Conservation (phyloP, 1,140 invertebrate genomes). For the Littorina saxatilis region DNA sequence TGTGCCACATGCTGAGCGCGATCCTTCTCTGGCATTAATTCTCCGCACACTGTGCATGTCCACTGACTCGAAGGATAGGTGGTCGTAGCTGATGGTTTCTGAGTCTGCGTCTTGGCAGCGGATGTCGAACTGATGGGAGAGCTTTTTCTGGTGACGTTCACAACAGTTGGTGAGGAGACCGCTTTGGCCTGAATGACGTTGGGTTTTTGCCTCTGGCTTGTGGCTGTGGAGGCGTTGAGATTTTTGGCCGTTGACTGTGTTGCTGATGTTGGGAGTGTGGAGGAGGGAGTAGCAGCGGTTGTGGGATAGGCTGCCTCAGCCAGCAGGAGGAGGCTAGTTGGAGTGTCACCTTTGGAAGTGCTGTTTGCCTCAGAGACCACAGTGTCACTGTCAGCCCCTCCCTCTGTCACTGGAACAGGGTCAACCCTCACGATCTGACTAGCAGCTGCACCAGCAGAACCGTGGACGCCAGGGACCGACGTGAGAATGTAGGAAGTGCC, state of each 20-base stretch:
- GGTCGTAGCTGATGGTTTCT: too few species aligned
- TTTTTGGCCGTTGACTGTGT: background rate
- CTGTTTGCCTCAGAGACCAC: background rate
- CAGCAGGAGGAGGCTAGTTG: conserved; percentile 28
- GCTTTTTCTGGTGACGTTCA: background rate
- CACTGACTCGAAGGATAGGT: background rate
- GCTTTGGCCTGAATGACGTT: background rate
- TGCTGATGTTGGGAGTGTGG: background rate
- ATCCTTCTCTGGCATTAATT: background rate
- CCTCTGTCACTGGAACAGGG: background rate
- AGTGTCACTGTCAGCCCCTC: background rate
- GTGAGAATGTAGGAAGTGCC: background rate
- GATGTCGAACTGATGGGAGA: background rate
- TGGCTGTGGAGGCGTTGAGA: background rate
- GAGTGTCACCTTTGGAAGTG: background rate
- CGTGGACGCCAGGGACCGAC: background rate
- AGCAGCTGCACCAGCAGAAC: background rate
- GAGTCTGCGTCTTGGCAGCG: too few species aligned
- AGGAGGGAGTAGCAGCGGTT: background rate
- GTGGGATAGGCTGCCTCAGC: conserved; percentile 30
- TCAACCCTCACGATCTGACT: background rate
- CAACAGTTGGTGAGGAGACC: background rate
- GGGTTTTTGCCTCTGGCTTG: background rate
- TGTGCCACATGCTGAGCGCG: conserved; percentile 27
- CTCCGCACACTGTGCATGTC: conserved; percentile 32